phyloP scores from a whole-genome alignment of 2,888 invertebrate genomes.

The Oithona nana region DNA sequence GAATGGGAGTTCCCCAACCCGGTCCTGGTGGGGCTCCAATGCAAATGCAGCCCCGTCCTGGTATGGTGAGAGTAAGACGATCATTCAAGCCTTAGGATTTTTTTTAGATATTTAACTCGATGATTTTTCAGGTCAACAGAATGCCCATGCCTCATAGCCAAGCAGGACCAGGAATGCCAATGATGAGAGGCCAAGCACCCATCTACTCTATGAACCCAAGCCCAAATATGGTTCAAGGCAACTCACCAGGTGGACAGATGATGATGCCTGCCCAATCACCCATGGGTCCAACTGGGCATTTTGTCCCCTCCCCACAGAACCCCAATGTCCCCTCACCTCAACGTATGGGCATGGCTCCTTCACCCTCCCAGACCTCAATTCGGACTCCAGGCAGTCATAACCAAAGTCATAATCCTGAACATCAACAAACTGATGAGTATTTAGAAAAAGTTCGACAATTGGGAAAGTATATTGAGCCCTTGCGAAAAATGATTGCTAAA shows the following conservation, averaged over 20 bases:
- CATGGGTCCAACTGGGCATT: neutral
- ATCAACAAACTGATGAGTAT: slow-evolving; percentile 63
- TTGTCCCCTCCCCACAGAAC: slow-evolving; percentile 39
- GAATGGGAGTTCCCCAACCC: neutral
- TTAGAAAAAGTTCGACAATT: slow-evolving; percentile 79
- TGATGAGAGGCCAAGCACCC: neutral
- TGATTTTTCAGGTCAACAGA: neutral
- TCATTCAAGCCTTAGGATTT: neutral
- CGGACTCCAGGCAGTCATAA: slow-evolving; percentile 23
- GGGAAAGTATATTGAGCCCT: slow-evolving; percentile 74
- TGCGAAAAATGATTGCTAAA: slow-evolving; percentile 69
- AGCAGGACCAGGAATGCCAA: neutral
- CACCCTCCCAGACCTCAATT: slow-evolving; percentile 20
- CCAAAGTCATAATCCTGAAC: slow-evolving; percentile 22
- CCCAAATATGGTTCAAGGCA: neutral
- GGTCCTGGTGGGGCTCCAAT: no score
- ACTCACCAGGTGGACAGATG: neutral
- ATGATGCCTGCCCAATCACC: neutral
- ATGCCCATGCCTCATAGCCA: neutral
- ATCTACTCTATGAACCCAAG: neutral
- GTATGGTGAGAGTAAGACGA: neutral
- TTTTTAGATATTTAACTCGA: no score
- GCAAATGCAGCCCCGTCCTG: neutral
- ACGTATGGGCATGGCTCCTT: slow-evolving; percentile 20
- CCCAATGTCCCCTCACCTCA: slow-evolving; percentile 41